Conservation (phyloP, 2,113 vertebrate species). For the Epinephelus cyanopodus region DNA sequence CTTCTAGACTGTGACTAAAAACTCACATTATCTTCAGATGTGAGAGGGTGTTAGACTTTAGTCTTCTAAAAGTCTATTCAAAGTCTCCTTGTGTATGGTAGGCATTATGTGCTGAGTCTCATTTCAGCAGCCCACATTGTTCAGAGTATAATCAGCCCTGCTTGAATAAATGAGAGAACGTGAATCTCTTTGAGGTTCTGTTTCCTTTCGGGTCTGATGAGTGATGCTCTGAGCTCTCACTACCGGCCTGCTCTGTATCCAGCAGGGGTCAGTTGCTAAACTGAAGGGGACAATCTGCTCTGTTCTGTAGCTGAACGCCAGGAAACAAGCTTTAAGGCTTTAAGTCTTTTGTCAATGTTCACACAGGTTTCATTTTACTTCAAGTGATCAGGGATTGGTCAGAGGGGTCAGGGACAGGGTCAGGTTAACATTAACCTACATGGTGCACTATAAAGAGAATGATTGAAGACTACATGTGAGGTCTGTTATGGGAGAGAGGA, state of each 20-base stretch:
- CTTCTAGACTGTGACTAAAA: too few relatives aligned
- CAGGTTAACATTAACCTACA: slow-evolving; percentile 56
- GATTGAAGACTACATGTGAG: slow-evolving; percentile 17
- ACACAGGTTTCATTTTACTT: slow-evolving; percentile 55
- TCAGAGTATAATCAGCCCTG: slow-evolving; percentile 7
- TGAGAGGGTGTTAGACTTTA: too few relatives aligned
- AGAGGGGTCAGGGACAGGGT: slow-evolving; percentile 42
- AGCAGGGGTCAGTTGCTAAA: slow-evolving; percentile 72
- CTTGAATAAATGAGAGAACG: slow-evolving; percentile 39
- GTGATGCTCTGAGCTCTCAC: slow-evolving; percentile 29
- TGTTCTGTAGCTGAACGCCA: slow-evolving; percentile 64
- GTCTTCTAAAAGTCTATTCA: too few relatives aligned
- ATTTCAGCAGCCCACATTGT: slow-evolving; percentile 30
- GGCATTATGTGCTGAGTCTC: slow-evolving; percentile 13
- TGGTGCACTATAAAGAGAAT: slow-evolving; percentile 45
- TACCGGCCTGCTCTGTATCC: slow-evolving; percentile 57
- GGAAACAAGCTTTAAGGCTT: slow-evolving; percentile 56
- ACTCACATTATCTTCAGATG: too few relatives aligned
- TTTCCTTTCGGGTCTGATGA: slow-evolving; percentile 51
- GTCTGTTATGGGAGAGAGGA: slow-evolving; percentile 16
- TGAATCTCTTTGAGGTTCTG: slow-evolving; percentile 37
- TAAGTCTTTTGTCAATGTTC: slow-evolving; percentile 55
- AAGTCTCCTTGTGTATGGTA: too few relatives aligned
- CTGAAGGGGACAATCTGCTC: slow-evolving; percentile 78
- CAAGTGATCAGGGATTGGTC: slow-evolving; percentile 46